These are phyloP conservation scores for Dicerorhinus sumatrensis DNA, from an alignment of 2,113 vertebrate species.

Conservation along the genomic window DNA sequence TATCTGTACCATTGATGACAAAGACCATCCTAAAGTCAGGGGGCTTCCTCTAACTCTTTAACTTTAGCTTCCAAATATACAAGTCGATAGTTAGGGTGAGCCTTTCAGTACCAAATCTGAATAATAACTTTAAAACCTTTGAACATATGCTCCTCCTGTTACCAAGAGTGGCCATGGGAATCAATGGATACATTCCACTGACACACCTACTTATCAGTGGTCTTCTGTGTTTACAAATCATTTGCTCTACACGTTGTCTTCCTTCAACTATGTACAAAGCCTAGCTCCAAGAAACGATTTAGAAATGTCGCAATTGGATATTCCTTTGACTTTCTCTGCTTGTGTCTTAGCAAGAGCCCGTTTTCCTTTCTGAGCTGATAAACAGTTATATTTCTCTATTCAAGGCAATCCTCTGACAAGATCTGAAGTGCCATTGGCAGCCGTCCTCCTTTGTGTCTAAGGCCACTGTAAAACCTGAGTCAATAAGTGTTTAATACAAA, in stretches of 20 bases:
- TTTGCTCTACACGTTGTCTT: background rate
- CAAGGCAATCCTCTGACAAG: background rate
- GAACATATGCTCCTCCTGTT: background rate
- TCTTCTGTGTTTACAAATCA: background rate
- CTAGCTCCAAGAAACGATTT: background rate
- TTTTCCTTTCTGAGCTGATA: background rate
- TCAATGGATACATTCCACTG: rapidly evolving
- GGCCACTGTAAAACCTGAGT: constrained; percentile 72
- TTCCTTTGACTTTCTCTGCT: constrained; percentile 29
- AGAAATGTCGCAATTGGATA: background rate
- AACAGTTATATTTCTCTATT: background rate
- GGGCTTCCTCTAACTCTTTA: background rate
- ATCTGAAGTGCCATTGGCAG: background rate
- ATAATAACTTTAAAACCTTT: background rate
- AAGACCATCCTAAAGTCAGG: background rate
- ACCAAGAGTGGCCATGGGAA: background rate
- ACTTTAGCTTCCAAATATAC: background rate
- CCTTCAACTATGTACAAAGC: background rate
- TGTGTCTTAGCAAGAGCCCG: background rate
- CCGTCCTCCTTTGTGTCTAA: constrained; percentile 62
- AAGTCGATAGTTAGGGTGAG: background rate
- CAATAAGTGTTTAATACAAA: constrained; percentile 81
- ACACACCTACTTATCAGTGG: no score
- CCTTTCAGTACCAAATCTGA: background rate
- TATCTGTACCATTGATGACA: background rate